Evolutionary conservation across 1,140 invertebrate genomes (phyloP).

Genomic region (Listronotus oregonensis): DNA sequence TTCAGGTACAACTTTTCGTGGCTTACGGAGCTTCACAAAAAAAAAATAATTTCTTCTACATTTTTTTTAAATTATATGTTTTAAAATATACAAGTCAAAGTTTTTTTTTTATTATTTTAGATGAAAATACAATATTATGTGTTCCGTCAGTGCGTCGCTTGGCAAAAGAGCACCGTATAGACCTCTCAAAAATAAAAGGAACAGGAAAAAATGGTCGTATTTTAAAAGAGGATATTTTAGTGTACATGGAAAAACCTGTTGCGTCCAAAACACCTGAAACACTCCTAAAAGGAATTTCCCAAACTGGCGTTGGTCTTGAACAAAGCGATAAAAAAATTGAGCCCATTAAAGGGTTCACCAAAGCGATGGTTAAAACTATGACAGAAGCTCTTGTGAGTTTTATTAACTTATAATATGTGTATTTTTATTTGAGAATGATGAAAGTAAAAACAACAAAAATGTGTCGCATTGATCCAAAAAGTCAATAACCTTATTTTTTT

Average conservation of each 20-base stretch:
- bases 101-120: too few species aligned
- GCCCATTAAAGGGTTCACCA: constrained; percentile 78
- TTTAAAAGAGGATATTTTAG: constrained; percentile 93
- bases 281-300: constrained; percentile 3
- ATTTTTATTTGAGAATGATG: too few species aligned
- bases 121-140: constrained; percentile 63
- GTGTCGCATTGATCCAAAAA: too few species aligned
- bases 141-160: constrained; percentile 94
- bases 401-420: background rate
- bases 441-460: too few species aligned
- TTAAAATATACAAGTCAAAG: too few species aligned
- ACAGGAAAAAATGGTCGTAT: constrained; percentile 91
- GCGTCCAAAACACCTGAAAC: constrained; percentile 1
- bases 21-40: too few species aligned
- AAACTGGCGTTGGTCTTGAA: background rate
- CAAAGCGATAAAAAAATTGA: constrained; percentile 51
- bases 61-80: too few species aligned
- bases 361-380: constrained; percentile 97
- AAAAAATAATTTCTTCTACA: too few species aligned
- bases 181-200: constrained; percentile 75
- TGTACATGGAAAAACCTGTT: constrained; percentile 65
- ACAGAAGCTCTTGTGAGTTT: constrained; percentile 77
- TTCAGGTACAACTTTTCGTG: too few species aligned
- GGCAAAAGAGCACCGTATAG: constrained; percentile 83
- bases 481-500: constrained; percentile 13